Evolutionary conservation across 2,113 vertebrate genomes (phyloP).

Genomic region (Trinectes maculatus): DNA sequence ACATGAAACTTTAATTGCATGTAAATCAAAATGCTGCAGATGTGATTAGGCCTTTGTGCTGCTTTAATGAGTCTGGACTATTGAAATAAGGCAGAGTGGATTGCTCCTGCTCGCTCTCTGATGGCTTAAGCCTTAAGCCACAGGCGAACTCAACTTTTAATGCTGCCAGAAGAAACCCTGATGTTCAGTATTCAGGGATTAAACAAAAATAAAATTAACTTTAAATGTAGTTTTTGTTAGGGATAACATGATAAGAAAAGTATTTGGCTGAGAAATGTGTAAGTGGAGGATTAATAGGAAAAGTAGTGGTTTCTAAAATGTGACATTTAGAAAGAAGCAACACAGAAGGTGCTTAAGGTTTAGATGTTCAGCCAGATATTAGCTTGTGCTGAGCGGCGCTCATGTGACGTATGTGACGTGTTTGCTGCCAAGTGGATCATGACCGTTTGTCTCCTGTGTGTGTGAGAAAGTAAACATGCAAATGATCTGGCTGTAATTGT

Average conservation of each 20-base stretch:
- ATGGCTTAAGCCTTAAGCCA: conserved; percentile 43
- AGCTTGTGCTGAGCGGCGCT: background rate
- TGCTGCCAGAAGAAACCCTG: background rate
- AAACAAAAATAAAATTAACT: too few relatives aligned
- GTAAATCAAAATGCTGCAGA: conserved; percentile 76
- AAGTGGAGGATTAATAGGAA: background rate
- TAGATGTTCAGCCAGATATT: conserved; percentile 22
- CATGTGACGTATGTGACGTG: conserved; percentile 7
- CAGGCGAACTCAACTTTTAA: conserved; percentile 21
- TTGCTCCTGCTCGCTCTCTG: conserved; percentile 33
- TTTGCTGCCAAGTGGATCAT: conserved; percentile 2
- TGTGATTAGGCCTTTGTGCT: conserved; percentile 75
- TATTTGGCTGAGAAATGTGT: conserved; percentile 9
- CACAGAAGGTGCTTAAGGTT: conserved; percentile 17
- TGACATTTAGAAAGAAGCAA: conserved; percentile 24
- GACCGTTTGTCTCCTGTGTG: background rate
- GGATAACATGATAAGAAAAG: too few relatives aligned
- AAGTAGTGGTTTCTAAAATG: conserved; percentile 11
- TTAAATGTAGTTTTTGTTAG: too few relatives aligned
- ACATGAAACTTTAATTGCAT: conserved; percentile 79
- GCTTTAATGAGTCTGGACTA: conserved; percentile 75
- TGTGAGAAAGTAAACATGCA: too few relatives aligned
- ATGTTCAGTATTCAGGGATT: conserved; percentile 4
- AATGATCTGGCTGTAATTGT: conserved; percentile 22
- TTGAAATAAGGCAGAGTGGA: conserved; percentile 44